Evolutionary conservation across 2,888 invertebrate species (phyloP).

Genomic region (Caenorhabditis afra): DNA sequence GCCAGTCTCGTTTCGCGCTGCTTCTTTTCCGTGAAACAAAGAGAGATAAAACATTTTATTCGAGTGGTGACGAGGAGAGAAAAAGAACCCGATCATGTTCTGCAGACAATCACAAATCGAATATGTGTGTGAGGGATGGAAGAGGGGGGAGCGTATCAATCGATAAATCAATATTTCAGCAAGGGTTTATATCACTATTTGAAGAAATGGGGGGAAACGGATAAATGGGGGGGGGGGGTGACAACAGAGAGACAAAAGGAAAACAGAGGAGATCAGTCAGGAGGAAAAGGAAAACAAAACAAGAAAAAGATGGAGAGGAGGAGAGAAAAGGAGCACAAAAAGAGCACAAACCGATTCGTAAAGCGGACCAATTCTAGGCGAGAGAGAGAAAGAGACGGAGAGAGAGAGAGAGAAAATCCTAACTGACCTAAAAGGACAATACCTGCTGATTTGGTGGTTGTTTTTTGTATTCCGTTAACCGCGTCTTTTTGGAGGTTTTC

Average conservation of each 20-base stretch:
- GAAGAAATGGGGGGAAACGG: slow-evolving; percentile 10
- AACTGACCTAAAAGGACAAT: slow-evolving; percentile 27
- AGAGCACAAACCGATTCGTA: slow-evolving; percentile 40
- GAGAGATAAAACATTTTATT: slow-evolving; percentile 2
- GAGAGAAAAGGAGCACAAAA: not conserved
- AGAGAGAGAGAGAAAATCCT: slow-evolving; percentile 27
- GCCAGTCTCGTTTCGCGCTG: no score
- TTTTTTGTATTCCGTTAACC: slow-evolving; percentile 21
- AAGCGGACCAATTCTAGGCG: slow-evolving; percentile 47
- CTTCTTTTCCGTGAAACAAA: not conserved
- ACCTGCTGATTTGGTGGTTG: slow-evolving; percentile 38
- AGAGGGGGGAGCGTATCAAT: not conserved
- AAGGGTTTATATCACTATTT: no score
- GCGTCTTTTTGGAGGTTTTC: slow-evolving; percentile 1
- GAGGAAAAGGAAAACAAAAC: slow-evolving; percentile 10
- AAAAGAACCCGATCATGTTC: slow-evolving; percentile 50
- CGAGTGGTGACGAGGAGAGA: slow-evolving; percentile 31
- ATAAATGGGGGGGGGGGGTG: slow-evolving; percentile 17
- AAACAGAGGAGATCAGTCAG: slow-evolving; percentile 38
- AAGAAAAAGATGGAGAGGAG: slow-evolving; percentile 8
- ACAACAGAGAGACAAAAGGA: slow-evolving; percentile 1
- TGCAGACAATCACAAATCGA: slow-evolving; percentile 47
- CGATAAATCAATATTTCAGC: slow-evolving; percentile 4
- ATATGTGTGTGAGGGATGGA: slow-evolving; percentile 30
- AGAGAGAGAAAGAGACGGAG: slow-evolving; percentile 3